Percentiles rank a stretch among this genome's conserved stretches.
Conservation (phyloP, 1,140 invertebrate species). For the Pectinophora gossypiella region DNA sequence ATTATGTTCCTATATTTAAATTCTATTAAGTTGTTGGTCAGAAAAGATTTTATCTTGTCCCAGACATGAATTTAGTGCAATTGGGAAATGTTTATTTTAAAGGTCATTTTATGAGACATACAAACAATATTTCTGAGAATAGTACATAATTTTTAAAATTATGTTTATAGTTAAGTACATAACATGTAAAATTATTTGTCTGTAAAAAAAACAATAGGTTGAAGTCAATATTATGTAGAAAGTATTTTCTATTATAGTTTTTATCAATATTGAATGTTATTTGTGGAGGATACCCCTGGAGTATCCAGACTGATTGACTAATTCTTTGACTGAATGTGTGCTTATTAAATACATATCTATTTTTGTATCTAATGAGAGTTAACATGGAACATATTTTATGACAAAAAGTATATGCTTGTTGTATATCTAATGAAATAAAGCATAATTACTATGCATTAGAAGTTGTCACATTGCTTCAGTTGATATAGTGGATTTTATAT, state of each 20-base stretch:
- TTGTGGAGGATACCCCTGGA: not conserved
- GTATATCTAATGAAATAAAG: not conserved
- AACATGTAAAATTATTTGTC: too few species aligned
- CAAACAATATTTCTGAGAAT: too few species aligned
- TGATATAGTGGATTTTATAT: slow-evolving; percentile 27
- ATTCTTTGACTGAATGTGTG: not conserved
- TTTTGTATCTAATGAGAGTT: too few species aligned
- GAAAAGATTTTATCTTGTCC: slow-evolving; percentile 43
- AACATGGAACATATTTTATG: too few species aligned
- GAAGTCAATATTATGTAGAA: too few species aligned
- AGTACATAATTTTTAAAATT: too few species aligned
- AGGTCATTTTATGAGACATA: too few species aligned
- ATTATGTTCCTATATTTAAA: slow-evolving; percentile 38
- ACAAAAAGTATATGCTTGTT: too few species aligned
- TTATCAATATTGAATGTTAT: slow-evolving; percentile 1
- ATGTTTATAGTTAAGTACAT: too few species aligned
- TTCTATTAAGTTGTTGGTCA: slow-evolving; percentile 42
- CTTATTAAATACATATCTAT: not conserved
- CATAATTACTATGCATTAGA: not conserved
- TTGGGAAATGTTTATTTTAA: too few species aligned
- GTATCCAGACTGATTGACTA: not conserved
- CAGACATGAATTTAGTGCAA: too few species aligned
- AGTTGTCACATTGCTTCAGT: not conserved
- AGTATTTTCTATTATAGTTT: not conserved
- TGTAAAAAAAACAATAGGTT: too few species aligned